A percentile compares a stretch with the other conserved stretches of the same genome.
phyloP scores from a whole-genome alignment of 2,113 vertebrate species.

The Nannobrachium achirus region DNA sequence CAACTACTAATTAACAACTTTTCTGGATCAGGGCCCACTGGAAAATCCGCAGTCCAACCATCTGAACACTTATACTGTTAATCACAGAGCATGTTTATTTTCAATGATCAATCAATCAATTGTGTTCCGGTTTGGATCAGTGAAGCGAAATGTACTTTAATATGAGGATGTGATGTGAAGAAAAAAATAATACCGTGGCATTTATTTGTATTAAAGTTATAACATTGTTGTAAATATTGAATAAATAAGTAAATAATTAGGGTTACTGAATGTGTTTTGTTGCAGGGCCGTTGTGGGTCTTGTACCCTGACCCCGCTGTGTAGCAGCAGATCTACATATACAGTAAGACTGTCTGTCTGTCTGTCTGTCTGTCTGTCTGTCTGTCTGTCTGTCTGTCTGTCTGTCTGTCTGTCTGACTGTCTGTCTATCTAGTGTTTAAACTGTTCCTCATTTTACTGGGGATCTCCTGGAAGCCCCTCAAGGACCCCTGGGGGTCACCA shows the following conservation, averaged over 20 bases:
- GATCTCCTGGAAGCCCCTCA: no score
- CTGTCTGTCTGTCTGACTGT: not conserved
- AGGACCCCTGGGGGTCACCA: no score
- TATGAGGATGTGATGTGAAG: no score
- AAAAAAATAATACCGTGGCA: no score
- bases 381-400: not conserved
- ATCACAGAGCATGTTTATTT: not conserved
- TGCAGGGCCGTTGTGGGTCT: slow-evolving; percentile 76
- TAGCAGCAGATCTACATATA: slow-evolving; percentile 52
- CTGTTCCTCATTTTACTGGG: no score
- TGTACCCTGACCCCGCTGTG: slow-evolving; percentile 72
- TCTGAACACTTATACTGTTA: no score
- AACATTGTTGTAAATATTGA: not conserved
- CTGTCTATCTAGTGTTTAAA: not conserved
- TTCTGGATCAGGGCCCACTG: no score
- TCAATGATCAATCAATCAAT: slow-evolving; percentile 39
- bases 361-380: slow-evolving; percentile 4
- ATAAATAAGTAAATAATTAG: not conserved
- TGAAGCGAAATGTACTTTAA: slow-evolving; percentile 22
- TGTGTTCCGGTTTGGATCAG: no score
- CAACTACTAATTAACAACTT: no score
- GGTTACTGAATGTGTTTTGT: not conserved
- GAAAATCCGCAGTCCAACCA: no score
- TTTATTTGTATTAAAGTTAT: not conserved
- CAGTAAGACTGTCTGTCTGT: slow-evolving; percentile 65